Percentiles rank a stretch among this genome's conserved stretches.
These are phyloP conservation scores for Rhopilema esculentum DNA, from an alignment of 30 jellyfish, hydroid and myxozoan genomes.

Conservation along the genomic window DNA sequence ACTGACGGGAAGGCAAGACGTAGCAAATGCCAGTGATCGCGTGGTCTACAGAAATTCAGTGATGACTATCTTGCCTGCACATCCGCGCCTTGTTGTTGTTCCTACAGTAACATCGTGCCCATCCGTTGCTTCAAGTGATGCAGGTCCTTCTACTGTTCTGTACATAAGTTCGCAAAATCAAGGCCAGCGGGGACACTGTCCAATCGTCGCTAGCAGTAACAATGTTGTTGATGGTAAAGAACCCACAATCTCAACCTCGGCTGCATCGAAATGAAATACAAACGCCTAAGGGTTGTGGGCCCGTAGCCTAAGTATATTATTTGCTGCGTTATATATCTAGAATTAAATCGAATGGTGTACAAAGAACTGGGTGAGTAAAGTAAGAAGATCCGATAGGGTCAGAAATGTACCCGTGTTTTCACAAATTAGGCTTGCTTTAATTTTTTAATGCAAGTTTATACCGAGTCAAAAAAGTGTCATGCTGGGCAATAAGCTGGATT, in stretches of 20 bases:
- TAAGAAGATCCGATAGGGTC: not conserved
- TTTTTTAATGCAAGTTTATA: no score
- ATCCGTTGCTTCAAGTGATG: slow-evolving; percentile 14
- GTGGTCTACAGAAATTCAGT: slow-evolving; percentile 50
- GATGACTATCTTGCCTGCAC: slow-evolving; percentile 57
- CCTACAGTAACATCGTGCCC: slow-evolving; percentile 17
- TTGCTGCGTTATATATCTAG: not conserved
- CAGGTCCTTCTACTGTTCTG: slow-evolving; percentile 44
- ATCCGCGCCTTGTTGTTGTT: slow-evolving; percentile 57
- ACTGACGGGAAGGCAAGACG: slow-evolving; percentile 5
- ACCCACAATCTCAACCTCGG: not conserved
- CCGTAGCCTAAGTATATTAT: not conserved
- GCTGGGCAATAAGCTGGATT: no score
- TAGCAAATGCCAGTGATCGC: slow-evolving; percentile 29
- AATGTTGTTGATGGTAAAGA: not conserved
- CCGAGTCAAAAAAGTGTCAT: no score
- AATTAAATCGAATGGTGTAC: not conserved
- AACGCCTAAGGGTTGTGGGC: no score
- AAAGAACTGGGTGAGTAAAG: no score
- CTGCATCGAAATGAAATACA: not conserved
- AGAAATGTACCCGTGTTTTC: not conserved
- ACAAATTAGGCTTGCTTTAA: no score
- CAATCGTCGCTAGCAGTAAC: slow-evolving; percentile 7
- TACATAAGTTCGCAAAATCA: slow-evolving; percentile 48
- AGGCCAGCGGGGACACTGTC: slow-evolving; percentile 5